A percentile compares a stretch with the other conserved stretches of the same genome.
Conservation (phyloP, 1,140 invertebrate genomes). For the Arctopsyche grandis region DNA sequence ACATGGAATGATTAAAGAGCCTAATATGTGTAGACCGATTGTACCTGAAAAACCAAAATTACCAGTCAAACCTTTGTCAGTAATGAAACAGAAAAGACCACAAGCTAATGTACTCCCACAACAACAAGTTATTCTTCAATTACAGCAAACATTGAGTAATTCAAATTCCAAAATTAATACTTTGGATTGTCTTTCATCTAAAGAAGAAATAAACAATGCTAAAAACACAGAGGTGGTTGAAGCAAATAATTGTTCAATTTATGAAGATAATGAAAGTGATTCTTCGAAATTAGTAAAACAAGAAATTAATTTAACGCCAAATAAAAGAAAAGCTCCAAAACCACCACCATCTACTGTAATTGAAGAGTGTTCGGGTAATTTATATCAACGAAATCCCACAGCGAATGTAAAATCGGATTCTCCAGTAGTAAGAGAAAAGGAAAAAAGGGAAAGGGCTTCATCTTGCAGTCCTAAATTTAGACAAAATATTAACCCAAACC, state of each 20-base stretch:
- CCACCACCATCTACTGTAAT: constrained; percentile 67
- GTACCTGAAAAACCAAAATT: constrained; percentile 73
- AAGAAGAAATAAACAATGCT: constrained; percentile 44
- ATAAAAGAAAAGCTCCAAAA: constrained; percentile 72
- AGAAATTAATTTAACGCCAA: constrained; percentile 64
- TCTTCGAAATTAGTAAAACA: constrained; percentile 63
- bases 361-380: constrained; percentile 65
- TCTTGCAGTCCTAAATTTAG: constrained; percentile 74
- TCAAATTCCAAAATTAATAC: constrained; percentile 51
- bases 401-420: constrained; percentile 70
- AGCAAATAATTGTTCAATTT: constrained; percentile 30
- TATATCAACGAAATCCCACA: constrained; percentile 70
- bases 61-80: constrained; percentile 69
- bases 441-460: constrained; percentile 75
- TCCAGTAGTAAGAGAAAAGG: constrained; percentile 78
- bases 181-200: constrained; percentile 39
- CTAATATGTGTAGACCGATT: constrained; percentile 60
- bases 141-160: constrained; percentile 59
- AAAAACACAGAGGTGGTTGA: constrained; percentile 31
- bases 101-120: constrained; percentile 56
- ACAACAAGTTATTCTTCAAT: constrained; percentile 65
- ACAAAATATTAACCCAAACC: constrained; percentile 58
- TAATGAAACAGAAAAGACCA: constrained; percentile 61
- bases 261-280: constrained; percentile 44
- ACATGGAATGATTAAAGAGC: constrained; percentile 69